Base-by-base conservation (phyloP, 2,797 vertebrate genomes). In the Australoheros facetus region DNA sequence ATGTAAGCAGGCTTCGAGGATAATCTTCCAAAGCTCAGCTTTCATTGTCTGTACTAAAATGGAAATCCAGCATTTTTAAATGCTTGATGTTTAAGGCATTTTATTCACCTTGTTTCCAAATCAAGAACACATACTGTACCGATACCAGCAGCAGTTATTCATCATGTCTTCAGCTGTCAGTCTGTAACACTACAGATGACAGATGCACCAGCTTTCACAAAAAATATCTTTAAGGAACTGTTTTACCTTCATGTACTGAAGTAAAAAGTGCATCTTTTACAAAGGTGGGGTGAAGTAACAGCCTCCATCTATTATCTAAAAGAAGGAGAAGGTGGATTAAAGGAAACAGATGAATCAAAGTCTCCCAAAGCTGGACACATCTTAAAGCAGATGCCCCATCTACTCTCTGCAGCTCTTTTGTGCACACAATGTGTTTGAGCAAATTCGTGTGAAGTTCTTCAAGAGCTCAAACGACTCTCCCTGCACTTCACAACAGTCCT, bases 301-400 rank as follows among this genome's bases (percentile, higher is more conserved):
- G 32, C 60, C 32, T 21, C 80, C 23, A 57, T 77, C 57, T n/a
- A 53, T 62, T 69, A 57, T 58, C 54, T 71, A 56, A 21, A 72
- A 0, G 56, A 72, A 0, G 56, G 12, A 70, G 66, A 51, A 30
- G 10, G 28, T 1, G 56, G 84, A 86, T 82, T 72, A 80, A 85
- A 88, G 58, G 62, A 77, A 16, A 56, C 7, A 19, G 54, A 45
- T 6, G 30, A 76, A 42, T 71, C 56, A 42, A 26, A 81, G 39
- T 13, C 48, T n/a, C 0, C 42, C 7, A 17, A n/a, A 62, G 45
- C 48, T 42, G 60, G 42, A 78, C 3, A 21, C 54, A 53, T 12
- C 54, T 75, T 71, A 19, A 62, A 79, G 56, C 51, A 72, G 73
- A 58, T 21, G 54, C 75, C 77, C 3, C 42, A 37, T 57, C 56